Conservation (phyloP, 2,113 vertebrate genomes). For the Calidris pugnax region DNA sequence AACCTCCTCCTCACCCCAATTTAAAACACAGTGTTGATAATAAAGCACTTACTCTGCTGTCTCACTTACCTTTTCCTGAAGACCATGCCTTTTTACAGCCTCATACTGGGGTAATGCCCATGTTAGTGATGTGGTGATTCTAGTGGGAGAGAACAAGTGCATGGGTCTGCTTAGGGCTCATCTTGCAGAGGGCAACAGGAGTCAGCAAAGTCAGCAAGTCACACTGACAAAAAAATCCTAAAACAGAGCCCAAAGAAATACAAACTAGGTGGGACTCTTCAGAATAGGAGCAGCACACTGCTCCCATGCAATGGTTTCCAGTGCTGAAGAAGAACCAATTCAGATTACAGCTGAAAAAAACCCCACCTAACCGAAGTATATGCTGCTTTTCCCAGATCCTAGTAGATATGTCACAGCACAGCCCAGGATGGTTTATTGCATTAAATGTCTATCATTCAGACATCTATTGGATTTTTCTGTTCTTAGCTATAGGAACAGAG, state of each 20-base stretch:
- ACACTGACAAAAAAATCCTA: background rate
- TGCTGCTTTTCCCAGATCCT: background rate
- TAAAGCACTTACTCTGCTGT: background rate
- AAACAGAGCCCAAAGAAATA: background rate
- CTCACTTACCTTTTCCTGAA: background rate
- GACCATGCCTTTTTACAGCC: background rate
- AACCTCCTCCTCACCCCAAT: background rate
- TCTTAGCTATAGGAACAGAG: background rate
- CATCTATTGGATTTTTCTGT: background rate
- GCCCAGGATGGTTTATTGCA: background rate
- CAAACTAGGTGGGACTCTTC: background rate
- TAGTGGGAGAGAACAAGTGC: background rate
- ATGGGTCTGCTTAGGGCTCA: background rate
- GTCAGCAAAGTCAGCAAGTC: background rate
- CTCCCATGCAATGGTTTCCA: background rate
- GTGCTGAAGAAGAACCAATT: background rate
- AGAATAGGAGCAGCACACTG: background rate
- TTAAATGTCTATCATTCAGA: background rate
- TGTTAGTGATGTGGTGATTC: background rate
- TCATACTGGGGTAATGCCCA: background rate
- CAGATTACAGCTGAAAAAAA: background rate
- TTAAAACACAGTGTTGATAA: background rate
- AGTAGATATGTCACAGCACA: background rate
- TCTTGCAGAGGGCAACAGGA: background rate
- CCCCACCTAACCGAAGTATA: background rate